Evolutionary conservation across 2,888 invertebrate genomes (phyloP), one percentile per base, ranked within the genome.

Genomic region (Chesias legatella): DNA sequence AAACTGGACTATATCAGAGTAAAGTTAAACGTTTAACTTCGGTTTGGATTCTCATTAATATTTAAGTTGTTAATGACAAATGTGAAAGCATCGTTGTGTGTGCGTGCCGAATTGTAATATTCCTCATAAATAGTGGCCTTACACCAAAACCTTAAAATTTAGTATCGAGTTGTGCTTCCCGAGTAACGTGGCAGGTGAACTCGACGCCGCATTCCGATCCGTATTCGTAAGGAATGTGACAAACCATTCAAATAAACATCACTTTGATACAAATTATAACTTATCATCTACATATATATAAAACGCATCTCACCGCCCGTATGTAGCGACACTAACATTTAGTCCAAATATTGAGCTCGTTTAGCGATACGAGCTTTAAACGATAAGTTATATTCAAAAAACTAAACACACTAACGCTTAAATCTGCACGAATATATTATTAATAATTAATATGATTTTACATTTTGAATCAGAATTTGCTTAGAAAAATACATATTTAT

Each of bases 241-340:
- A 36, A 33, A 29, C 25, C 35, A 37, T 32, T 20, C 28, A 30
- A 24, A 8, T 13, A 22, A 20, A 17, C 6, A 23, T 9, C 17
- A 41, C 17, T 26, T 41, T 9, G 27, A 31, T 35, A 28, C n/a
- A 32, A 27, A 39, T 13, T 22, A 31, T 9, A n/a, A 24, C 30
- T 24, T 26, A 27, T 36, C 10, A 40, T 31, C 35, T 41, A 42
- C 72, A 70, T 72, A 69, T 67, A 67, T 65, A 67, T 50, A 56
- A 40, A 57, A 55, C 54, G 50, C 57, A 56, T 67, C 64, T 67
- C 70, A 69, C 71, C 65, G n/a, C n/a, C n/a, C n/a, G n/a, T n/a
- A n/a, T n/a, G n/a, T n/a, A n/a, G n/a, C n/a, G n/a, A n/a, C n/a
- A n/a, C n/a, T 48, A 58, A 44, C 17, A 38, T 48, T 48, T 51